Base-by-base conservation (phyloP, 2,888 invertebrate genomes). In the Ferdinandea cuprea region DNA sequence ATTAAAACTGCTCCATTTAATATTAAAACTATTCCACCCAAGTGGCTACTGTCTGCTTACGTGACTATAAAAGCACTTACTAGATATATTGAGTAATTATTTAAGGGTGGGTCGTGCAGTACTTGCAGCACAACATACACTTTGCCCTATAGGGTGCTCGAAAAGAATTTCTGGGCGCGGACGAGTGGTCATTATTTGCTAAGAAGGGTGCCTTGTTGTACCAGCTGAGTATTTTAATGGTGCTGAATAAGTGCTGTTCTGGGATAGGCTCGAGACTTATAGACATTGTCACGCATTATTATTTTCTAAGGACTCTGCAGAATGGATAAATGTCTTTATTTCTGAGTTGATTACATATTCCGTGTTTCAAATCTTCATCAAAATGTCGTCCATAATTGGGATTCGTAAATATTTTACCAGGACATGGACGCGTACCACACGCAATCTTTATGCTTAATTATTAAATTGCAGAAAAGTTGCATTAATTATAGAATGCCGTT, bases 161-260 rank as follows among this genome's bases (percentile, higher is more conserved):
- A 28, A 59, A 42, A 3, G 15, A 6, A 61, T 61, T 61, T 44
- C 30, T n/a, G 59, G 59, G 59, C 44, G 59, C 32, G 59, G 44
- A 61, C 19, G n/a, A n/a, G 30, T 13, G 17, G 19, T 4, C 9
- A 42, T 7, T 28, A 59, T 59, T 59, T 59, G 30, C 59, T 17
- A 7, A 30, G 17, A 46, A 30, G 59, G 44, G 0, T 25, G 56
- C 13, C 15, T 30, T n/a, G 25, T 30, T n/a, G 25, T 25, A 5
- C 15, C 1, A 48, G 19, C n/a, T 5, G 19, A 4, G n/a, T 7
- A 11, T 19, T 30, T 44, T n/a, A 19, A 21, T 17, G 15, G 1
- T 25, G 8, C 30, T 9, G 25, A 9, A n/a, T n/a, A n/a, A 48
- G 15, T n/a, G 25, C 9, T 19, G 6, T 28, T 44, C 15, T 9